Evolutionary conservation across 1,140 invertebrate genomes (phyloP), one percentile per base, ranked within the genome.

Genomic region (Bathynomus jamesi): DNA sequence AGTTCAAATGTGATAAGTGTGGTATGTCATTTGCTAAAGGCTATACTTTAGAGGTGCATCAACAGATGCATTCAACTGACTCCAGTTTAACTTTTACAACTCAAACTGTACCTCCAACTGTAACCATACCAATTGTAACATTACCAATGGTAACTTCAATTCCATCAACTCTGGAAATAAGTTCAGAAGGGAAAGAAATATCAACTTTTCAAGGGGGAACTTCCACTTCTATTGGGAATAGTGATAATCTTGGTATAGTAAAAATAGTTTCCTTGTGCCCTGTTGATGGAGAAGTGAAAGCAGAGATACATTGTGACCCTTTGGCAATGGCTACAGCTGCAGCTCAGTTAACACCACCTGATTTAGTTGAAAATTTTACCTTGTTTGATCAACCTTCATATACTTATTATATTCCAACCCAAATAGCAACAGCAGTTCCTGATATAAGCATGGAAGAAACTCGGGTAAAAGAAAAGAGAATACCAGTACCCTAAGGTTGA

Each of bases 1-100:
- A 69, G 67, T 73, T 61, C 46, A 73, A 73, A 60, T 73, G 72
- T 66, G 67, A 73, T 30, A 68, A 69, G 7, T 73, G 72, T 66
- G 72, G 72, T 13, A 70, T 70, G 67, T 69, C 67, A 24, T 73
- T 70, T 62, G 72, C 72, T 8, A 73, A 73, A 31, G 70, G 72
- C 53, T 73, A 73, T 32, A 73, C 72, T 27, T 60, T 73, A 21
- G 67, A 73, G 46, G 72, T 73, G 21, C 72, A 73, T 53, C 64
- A 46, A 32, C 72, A 70, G 28, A 73, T 73, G 72, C 72, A 73
- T 30, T 32, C 72, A 3, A 66, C n/a, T 17, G 62, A 61, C 24
- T n/a, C 72, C 29, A 60, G 62, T 8, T 70, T 68, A n/a, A 61
- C 69, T 24, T 61, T 61, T 32, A 64, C 72, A 62, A 53, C 40